Evolutionary conservation across 2,888 invertebrate species (phyloP).

Genomic region (Gandaritis pyraliata): DNA sequence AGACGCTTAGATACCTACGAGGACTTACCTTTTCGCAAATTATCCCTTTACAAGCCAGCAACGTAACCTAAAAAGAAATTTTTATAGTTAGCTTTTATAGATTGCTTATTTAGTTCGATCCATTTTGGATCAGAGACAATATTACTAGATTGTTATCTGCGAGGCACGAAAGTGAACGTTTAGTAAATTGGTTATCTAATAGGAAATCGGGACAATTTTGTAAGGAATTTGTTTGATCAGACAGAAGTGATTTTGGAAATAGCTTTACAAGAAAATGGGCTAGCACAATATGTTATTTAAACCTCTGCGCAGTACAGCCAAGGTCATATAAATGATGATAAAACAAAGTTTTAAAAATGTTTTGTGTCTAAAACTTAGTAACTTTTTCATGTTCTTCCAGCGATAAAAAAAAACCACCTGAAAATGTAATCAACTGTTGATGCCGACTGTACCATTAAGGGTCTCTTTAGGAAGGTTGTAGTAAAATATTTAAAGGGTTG

Average conservation of each 20-base stretch:
- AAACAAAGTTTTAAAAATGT: too few relatives aligned
- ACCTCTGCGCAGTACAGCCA: conserved; percentile 1
- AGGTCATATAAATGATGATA: too few relatives aligned
- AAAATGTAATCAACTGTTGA: too few relatives aligned
- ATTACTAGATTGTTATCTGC: conserved; percentile 46
- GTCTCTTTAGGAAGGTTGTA: too few relatives aligned
- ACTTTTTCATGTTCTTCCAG: too few relatives aligned
- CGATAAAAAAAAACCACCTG: too few relatives aligned
- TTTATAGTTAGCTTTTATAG: conserved; percentile 50
- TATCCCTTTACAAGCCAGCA: conserved; percentile 70
- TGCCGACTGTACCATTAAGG: too few relatives aligned
- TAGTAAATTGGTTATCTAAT: conserved; percentile 43
- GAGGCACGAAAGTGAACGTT: conserved; percentile 40
- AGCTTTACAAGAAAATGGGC: conserved; percentile 7
- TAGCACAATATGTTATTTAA: conserved; percentile 8
- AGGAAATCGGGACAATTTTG: conserved; percentile 26
- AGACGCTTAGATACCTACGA: conserved; percentile 54
- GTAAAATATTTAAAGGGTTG: too few relatives aligned
- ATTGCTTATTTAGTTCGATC: conserved; percentile 59
- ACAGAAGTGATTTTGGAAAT: conserved; percentile 17
- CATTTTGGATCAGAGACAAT: conserved; percentile 49
- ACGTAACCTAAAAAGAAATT: conserved; percentile 75
- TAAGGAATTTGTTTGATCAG: conserved; percentile 22
- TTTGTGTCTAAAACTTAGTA: too few relatives aligned
- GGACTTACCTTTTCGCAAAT: conserved; percentile 78